Evolutionary conservation across 2,888 invertebrate species (phyloP).

Genomic region (Leucophenga montana): DNA sequence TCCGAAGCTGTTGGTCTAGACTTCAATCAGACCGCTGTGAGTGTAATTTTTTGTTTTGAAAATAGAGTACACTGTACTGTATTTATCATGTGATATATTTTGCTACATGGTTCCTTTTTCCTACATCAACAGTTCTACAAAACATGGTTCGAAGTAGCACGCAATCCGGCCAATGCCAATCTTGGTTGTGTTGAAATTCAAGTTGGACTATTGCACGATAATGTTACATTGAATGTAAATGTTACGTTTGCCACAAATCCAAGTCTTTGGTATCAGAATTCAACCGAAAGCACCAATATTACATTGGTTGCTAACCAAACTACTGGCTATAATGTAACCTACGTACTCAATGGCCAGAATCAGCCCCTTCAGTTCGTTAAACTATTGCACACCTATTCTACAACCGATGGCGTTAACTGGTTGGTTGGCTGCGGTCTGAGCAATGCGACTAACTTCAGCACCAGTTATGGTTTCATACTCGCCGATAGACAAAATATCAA

Average conservation of each 20-base stretch:
- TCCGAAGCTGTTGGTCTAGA: background rate
- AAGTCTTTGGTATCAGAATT: conserved; percentile 6
- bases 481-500: background rate
- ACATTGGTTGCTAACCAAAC: background rate
- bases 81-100: too few relatives aligned
- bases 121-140: background rate
- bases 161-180: conserved; percentile 47
- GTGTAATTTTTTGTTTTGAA: background rate
- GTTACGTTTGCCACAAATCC: conserved; percentile 36
- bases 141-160: conserved; percentile 58
- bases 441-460: conserved; percentile 5
- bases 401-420: conserved; percentile 34
- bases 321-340: conserved; percentile 45
- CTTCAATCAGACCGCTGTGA: background rate
- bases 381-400: conserved; percentile 33
- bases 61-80: too few relatives aligned
- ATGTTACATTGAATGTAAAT: conserved; percentile 39
- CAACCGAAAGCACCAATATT: conserved; percentile 37
- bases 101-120: too few relatives aligned
- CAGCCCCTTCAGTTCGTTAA: conserved; percentile 34
- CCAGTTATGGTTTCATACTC: conserved; percentile 51
- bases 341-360: background rate
- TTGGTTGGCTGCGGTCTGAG: conserved; percentile 50
- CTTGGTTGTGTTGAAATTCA: conserved; percentile 43
- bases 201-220: conserved; percentile 26